Evolutionary conservation across 1,140 invertebrate species (phyloP).

Genomic region (Zaprionus gabonicus): DNA sequence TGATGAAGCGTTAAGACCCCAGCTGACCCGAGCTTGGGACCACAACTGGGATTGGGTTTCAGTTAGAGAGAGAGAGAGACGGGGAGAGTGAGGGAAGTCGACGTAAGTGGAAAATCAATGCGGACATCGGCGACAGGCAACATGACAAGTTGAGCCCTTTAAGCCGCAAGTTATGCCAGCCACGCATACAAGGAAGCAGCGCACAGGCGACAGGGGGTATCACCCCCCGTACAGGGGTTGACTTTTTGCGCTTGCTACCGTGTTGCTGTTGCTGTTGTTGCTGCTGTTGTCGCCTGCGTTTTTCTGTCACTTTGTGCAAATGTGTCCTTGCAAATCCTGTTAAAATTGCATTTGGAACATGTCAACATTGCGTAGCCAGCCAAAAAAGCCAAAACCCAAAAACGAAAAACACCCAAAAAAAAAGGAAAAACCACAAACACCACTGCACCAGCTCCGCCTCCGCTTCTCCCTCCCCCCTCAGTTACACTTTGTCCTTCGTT

Average conservation of each 20-base stretch:
- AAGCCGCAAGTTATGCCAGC: slow-evolving; percentile 83
- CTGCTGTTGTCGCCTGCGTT: slow-evolving; percentile 72
- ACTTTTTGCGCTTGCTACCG: slow-evolving; percentile 59
- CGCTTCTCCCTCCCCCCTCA: neutral
- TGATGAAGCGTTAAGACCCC: slow-evolving; percentile 81
- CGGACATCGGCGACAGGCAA: slow-evolving; percentile 64
- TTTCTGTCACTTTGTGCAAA: slow-evolving; percentile 81
- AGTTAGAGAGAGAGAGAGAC: neutral
- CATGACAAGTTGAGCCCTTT: slow-evolving; percentile 82
- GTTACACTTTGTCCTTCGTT: too few relatives aligned
- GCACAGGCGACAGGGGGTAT: neutral
- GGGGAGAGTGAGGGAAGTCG: neutral
- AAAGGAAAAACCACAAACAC: slow-evolving; percentile 38
- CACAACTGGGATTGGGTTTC: neutral
- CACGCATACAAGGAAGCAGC: slow-evolving; percentile 56
- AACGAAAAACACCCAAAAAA: slow-evolving; percentile 66
- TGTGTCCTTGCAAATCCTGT: slow-evolving; percentile 82
- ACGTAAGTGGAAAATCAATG: slow-evolving; percentile 79
- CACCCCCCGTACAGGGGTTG: slow-evolving; percentile 48
- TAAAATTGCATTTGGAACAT: slow-evolving; percentile 83
- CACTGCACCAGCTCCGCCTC: slow-evolving; percentile 1
- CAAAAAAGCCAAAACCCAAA: slow-evolving; percentile 1
- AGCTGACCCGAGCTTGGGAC: slow-evolving; percentile 56
- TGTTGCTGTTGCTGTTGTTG: slow-evolving; percentile 52
- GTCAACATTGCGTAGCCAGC: slow-evolving; percentile 72